Conservation (phyloP, 2,113 vertebrate genomes). For the Tangachromis dhanisi region DNA sequence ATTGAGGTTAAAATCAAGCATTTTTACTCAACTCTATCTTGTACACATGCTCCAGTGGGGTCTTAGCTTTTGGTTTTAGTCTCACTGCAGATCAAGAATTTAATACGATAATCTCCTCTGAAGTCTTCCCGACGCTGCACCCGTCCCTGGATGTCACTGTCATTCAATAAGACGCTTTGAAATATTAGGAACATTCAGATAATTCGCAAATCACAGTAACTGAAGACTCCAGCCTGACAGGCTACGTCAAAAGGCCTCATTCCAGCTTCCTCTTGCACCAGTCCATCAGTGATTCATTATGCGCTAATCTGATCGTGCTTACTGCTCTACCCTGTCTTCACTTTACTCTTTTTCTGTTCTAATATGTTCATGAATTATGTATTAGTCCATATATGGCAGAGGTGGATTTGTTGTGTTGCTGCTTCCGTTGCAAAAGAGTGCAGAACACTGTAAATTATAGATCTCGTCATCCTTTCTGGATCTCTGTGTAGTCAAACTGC, state of each 20-base stretch:
- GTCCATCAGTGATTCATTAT: conserved; percentile 33
- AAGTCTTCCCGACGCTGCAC: conserved; percentile 5
- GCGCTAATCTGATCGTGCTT: conserved; percentile 38
- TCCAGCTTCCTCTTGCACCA: conserved; percentile 44
- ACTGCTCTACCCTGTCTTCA: conserved; percentile 37
- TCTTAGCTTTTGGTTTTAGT: neutral
- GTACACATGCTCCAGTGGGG: neutral
- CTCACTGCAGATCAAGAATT: neutral
- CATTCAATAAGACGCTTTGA: conserved; percentile 40
- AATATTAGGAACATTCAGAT: conserved; percentile 43
- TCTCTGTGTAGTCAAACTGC: neutral
- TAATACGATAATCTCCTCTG: conserved; percentile 21
- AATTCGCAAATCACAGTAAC: neutral
- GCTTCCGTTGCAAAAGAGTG: neutral
- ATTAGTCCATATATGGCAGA: neutral
- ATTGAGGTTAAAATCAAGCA: neutral
- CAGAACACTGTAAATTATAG: conserved; percentile 7
- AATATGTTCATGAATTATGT: neutral
- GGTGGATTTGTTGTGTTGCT: neutral
- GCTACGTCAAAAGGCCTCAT: conserved; percentile 22
- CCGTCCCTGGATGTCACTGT: conserved; percentile 26
- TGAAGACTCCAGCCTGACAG: conserved; percentile 22
- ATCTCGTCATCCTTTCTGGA: neutral
- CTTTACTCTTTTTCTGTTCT: neutral
- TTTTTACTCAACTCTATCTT: neutral